Conservation (phyloP, 2,113 vertebrate species). For the Rhabdomys dilectus region DNA sequence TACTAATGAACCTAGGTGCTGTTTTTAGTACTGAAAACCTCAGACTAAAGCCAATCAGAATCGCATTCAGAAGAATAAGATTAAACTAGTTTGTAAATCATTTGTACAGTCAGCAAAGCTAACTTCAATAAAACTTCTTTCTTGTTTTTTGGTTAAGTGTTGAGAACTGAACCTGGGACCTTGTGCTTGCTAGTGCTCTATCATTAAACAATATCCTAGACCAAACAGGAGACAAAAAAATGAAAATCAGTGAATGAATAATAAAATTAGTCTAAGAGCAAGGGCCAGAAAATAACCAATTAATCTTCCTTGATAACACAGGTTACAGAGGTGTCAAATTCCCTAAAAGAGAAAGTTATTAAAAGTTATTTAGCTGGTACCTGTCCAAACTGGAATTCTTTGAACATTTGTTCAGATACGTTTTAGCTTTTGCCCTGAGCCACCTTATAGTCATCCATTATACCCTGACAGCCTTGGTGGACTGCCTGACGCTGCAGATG, state of each 20-base stretch:
- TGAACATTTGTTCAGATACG: conserved; percentile 52
- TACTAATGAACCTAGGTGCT: conserved; percentile 17
- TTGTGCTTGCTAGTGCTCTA: neutral
- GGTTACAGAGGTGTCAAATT: neutral
- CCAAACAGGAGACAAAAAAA: neutral
- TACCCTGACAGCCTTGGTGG: conserved; percentile 22
- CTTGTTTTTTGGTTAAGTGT: neutral
- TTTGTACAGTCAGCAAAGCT: neutral
- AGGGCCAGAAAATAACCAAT: conserved; percentile 54
- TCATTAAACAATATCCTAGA: neutral
- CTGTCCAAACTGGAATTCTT: conserved; percentile 12
- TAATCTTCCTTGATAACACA: conserved; percentile 60
- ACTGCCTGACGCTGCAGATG: conserved; percentile 40
- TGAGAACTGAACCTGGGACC: neutral
- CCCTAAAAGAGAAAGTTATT: conserved; percentile 28
- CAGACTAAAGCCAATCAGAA: neutral
- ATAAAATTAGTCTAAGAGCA: neutral
- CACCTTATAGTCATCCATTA: conserved; percentile 31
- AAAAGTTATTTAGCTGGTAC: conserved; percentile 23
- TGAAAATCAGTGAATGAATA: neutral
- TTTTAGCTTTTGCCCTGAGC: conserved; percentile 57
- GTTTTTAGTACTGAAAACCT: conserved; percentile 37
- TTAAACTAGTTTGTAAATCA: neutral
- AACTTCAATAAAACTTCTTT: neutral
- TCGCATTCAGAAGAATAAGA: neutral